phyloP scores from a whole-genome alignment of 2,113 vertebrate species.

The Setophaga petechia region DNA sequence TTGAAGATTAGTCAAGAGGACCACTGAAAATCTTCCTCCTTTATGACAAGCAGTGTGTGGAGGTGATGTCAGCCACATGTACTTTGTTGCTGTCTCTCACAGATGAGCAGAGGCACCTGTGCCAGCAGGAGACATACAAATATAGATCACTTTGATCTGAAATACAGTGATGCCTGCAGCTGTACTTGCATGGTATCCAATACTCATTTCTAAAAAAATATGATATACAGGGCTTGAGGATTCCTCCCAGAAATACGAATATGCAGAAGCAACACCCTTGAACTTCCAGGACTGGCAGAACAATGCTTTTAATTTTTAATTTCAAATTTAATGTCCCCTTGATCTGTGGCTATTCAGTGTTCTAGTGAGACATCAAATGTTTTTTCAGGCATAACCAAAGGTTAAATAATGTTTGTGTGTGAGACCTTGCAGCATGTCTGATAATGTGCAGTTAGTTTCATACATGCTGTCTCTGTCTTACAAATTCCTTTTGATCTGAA shows the following conservation, averaged over 20 bases:
- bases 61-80: accelerated
- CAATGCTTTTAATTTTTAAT: neutral
- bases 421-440: neutral
- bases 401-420: neutral
- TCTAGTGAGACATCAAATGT: neutral
- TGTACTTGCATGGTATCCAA: neutral
- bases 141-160: neutral
- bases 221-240: neutral
- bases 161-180: neutral
- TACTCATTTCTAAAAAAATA: neutral
- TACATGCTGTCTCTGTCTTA: neutral
- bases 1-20: neutral
- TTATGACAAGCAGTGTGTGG: neutral
- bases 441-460: neutral
- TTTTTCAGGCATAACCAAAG: neutral
- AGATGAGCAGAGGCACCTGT: neutral
- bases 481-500: neutral
- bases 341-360: neutral
- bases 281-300: neutral
- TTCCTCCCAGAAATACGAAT: neutral
- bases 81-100: neutral
- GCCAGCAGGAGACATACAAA: neutral
- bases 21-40: neutral
- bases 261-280: neutral
- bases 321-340: neutral